Evolutionary conservation across 2,888 invertebrate genomes (phyloP), one percentile per base, ranked within the genome.

Genomic region (Dendrolimus pini): DNA sequence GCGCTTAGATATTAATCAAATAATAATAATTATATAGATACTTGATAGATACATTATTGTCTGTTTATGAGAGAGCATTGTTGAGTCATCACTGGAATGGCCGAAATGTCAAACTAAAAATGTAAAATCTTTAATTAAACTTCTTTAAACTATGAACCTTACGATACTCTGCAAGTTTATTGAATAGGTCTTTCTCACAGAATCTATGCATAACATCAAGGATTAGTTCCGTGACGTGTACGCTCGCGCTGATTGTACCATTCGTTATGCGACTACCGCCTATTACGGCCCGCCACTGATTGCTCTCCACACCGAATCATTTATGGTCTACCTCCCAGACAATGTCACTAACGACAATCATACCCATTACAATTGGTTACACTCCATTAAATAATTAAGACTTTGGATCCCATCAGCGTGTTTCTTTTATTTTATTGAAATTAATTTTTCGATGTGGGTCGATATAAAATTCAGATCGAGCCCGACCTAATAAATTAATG

Each of bases 241-340:
- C 74, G 70, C 68, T 69, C 67, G 68, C 65, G 68, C 65, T 74
- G 78, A 81, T 82, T 79, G 76, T 80, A 70, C 68, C 77, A 82
- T 83, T 88, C 81, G 86, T 76, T 81, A 83, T 81, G 82, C 83
- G 67, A 80, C 84, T 82, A 80, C 83, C 73, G 75, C 69, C 77
- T 77, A 85, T 85, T 82, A 85, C 69, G 66, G 65, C 68, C 73
- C 65, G 77, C 74, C 74, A 70, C 74, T 77, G 74, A 72, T 74
- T 77, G 76, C 78, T 76, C 70, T 68, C 70, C 73, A 47, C 47
- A 72, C 72, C 71, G 63, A 72, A 86, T 86, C 87, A 68, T 79
- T 77, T 81, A 82, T 79, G 85, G 85, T 84, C 76, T 77, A 70
- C 82, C 76, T 71, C 73, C 71, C 70, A 64, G 70, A 76, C 75